These are phyloP conservation scores for Pseudolaguvia tuberculata DNA, from an alignment of 2,113 vertebrate species.

Conservation along the genomic window DNA sequence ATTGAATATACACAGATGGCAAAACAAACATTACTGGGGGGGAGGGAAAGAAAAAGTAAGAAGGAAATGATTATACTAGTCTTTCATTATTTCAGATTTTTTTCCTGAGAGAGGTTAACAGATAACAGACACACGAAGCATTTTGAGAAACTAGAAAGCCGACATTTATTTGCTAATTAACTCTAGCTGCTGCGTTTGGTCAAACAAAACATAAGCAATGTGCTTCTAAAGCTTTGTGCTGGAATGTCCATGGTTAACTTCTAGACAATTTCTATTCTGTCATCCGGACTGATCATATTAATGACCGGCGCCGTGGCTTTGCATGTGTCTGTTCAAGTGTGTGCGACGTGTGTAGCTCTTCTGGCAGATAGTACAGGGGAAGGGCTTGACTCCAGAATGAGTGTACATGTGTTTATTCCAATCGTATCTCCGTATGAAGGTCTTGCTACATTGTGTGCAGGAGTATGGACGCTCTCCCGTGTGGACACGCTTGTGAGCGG, in stretches of 20 bases:
- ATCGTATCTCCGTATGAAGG: conserved; percentile 63
- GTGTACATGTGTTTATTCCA: conserved; percentile 67
- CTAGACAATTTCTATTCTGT: neutral
- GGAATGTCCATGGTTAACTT: conserved; percentile 32
- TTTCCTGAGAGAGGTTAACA: neutral
- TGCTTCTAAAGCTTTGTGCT: conserved; percentile 24
- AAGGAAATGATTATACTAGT: too few species aligned
- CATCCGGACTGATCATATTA: neutral
- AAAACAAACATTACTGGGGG: too few species aligned
- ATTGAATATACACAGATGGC: too few species aligned
- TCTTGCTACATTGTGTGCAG: conserved; percentile 65
- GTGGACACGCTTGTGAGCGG: conserved; percentile 63
- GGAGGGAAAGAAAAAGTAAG: too few species aligned
- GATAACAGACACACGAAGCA: neutral
- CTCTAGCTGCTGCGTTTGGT: conserved; percentile 37
- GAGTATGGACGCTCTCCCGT: conserved; percentile 65
- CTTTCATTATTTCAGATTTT: neutral
- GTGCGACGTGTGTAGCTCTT: conserved; percentile 69
- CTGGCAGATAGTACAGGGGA: conserved; percentile 57
- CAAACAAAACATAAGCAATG: conserved; percentile 28
- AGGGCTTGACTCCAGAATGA: conserved; percentile 60
- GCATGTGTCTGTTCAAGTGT: conserved; percentile 65
- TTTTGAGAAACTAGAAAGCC: conserved; percentile 30
- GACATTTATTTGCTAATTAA: conserved; percentile 35
- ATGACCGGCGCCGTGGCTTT: conserved; percentile 52